Conservation (phyloP, 2,113 vertebrate species). For the Dissostichus mawsoni region DNA sequence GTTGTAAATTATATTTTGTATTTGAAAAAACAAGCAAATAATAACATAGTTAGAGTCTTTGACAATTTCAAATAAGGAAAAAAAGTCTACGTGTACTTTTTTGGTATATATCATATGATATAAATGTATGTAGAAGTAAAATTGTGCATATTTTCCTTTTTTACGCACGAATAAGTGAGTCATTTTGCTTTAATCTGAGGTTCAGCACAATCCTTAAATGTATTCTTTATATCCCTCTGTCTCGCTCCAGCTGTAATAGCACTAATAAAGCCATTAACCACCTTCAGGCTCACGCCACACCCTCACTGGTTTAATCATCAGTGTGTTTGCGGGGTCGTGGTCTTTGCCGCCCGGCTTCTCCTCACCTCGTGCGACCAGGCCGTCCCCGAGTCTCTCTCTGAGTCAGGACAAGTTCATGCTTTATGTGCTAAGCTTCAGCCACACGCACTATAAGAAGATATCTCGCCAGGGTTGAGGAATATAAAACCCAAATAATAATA, state of each 20-base stretch:
- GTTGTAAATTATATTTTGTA: too few relatives aligned
- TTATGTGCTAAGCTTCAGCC: constrained; percentile 40
- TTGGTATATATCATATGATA: too few relatives aligned
- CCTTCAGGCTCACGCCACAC: constrained; percentile 65
- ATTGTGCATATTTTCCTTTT: too few relatives aligned
- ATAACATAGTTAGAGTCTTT: too few relatives aligned
- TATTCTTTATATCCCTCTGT: constrained; percentile 51
- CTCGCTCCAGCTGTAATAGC: constrained; percentile 68
- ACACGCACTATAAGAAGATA: constrained; percentile 39
- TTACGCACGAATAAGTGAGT: too few relatives aligned
- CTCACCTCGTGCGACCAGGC: constrained; percentile 50
- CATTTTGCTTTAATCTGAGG: constrained; percentile 1
- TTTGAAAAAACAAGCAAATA: too few relatives aligned
- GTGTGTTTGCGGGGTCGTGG: constrained; percentile 52
- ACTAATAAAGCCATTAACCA: constrained; percentile 82
- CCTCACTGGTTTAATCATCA: constrained; percentile 75
- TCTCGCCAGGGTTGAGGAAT: not conserved
- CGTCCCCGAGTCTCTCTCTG: constrained; percentile 35
- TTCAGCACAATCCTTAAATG: constrained; percentile 49
- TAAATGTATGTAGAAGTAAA: too few relatives aligned
- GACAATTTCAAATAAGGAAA: too few relatives aligned
- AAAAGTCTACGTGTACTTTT: too few relatives aligned
- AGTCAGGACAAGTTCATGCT: constrained; percentile 62
- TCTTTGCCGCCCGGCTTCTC: constrained; percentile 37
- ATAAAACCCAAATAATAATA: not conserved